A percentile compares a stretch with the other conserved stretches of the same genome.
Conservation (phyloP, 2,888 invertebrate genomes). For the Dolichomitus sp. region DNA sequence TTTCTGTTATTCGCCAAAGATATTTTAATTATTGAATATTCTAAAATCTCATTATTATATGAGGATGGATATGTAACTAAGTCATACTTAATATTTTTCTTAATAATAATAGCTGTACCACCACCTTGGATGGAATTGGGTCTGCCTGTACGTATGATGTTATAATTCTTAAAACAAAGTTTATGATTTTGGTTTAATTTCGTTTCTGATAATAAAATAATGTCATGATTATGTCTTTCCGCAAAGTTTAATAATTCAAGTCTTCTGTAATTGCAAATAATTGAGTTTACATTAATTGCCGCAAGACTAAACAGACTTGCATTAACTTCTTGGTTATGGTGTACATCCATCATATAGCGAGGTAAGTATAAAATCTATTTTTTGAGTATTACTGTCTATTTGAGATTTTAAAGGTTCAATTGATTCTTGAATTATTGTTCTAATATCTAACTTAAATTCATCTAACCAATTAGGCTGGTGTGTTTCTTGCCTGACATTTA, state of each 20-base stretch:
- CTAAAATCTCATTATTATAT: constrained; percentile 8
- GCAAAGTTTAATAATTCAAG: neutral
- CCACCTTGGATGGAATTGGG: constrained; percentile 7
- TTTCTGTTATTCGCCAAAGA: neutral
- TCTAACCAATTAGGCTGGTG: no score
- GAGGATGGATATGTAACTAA: neutral
- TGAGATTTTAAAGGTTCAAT: neutral
- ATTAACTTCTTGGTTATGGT: no score
- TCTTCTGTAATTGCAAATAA: neutral
- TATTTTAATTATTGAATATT: constrained; percentile 29
- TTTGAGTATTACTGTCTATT: neutral
- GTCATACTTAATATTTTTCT: constrained; percentile 12
- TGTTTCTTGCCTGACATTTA: no score
- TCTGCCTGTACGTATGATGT: neutral
- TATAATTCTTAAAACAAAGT: neutral
- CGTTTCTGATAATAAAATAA: neutral
- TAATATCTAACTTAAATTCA: neutral
- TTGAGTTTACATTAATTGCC: neutral
- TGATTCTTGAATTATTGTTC: neutral
- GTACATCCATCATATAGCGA: neutral
- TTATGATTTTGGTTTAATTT: neutral
- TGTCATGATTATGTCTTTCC: neutral
- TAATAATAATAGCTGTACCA: constrained; percentile 28
- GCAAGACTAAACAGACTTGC: neutral
- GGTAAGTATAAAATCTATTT: neutral